Conservation (phyloP, 2,888 invertebrate species). For the Nomada fucata region DNA sequence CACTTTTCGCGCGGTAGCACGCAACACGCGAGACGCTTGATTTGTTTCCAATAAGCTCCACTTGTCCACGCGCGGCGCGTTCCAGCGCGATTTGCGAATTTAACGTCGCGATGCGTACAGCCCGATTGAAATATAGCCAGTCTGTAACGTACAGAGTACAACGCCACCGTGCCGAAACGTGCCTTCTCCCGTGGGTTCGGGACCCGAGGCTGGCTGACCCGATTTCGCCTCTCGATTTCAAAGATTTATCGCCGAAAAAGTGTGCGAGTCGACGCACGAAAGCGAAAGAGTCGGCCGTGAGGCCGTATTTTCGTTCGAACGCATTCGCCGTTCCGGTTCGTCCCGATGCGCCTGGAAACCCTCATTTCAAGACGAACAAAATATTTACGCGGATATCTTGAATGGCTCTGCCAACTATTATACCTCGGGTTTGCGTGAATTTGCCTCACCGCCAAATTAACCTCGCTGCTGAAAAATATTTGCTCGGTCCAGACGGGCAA, state of each 20-base stretch:
- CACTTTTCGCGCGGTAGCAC: background rate
- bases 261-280: background rate
- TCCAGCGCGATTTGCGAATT: conserved; percentile 1
- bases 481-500: conserved; percentile 1
- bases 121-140: conserved; percentile 48
- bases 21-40: background rate
- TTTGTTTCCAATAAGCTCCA: conserved; percentile 1
- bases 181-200: conserved; percentile 21
- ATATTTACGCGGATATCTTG: conserved; percentile 30
- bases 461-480: conserved; percentile 42
- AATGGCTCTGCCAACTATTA: conserved; percentile 27
- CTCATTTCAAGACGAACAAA: conserved; percentile 5
- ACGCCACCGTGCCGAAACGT: conserved; percentile 63
- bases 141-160: background rate
- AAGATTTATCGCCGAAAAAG: conserved; percentile 19
- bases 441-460: conserved; percentile 1
- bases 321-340: conserved; percentile 4
- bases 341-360: background rate
- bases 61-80: background rate
- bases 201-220: conserved; percentile 3
- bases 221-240: conserved; percentile 14
- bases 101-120: conserved; percentile 1
- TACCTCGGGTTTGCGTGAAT: conserved; percentile 3
- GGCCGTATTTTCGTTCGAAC: background rate
- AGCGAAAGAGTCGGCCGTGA: conserved; percentile 2